Conservation (phyloP, 2,113 vertebrate species). For the Brachyhypopomus occidentalis region DNA sequence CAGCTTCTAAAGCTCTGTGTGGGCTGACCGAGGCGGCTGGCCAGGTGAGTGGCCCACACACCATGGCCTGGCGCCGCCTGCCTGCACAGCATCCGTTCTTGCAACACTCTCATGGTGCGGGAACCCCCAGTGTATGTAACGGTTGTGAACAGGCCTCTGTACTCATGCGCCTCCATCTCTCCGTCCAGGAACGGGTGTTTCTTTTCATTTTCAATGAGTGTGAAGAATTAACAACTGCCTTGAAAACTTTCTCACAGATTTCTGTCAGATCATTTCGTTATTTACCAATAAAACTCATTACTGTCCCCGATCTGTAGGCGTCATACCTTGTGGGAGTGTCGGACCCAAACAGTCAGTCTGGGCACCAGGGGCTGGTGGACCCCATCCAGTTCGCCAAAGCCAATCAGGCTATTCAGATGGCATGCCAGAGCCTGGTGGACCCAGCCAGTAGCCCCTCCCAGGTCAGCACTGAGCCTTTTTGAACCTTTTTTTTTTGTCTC, state of each 20-base stretch:
- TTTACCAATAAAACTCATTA: not conserved
- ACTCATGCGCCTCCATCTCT: no score
- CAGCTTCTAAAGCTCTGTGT: slow-evolving; percentile 95
- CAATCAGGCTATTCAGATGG: slow-evolving; percentile 98
- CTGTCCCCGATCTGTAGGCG: slow-evolving; percentile 72
- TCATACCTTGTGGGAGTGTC: slow-evolving; percentile 97
- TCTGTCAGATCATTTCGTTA: no score
- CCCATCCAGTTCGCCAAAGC: slow-evolving; percentile 96
- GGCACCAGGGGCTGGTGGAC: slow-evolving; percentile 95
- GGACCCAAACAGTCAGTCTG: slow-evolving; percentile 96
- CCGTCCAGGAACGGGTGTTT: no score
- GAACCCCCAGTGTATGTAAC: no score
- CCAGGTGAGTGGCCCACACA: slow-evolving; percentile 80
- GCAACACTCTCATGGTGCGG: no score
- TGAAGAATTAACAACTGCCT: no score
- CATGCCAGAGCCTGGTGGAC: slow-evolving; percentile 96
- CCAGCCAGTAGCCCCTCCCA: slow-evolving; percentile 94
- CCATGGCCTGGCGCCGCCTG: not conserved
- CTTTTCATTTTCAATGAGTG: no score
- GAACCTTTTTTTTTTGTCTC: not conserved
- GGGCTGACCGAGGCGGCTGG: slow-evolving; percentile 95
- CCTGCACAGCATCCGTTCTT: no score
- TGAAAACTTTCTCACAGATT: no score
- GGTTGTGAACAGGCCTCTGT: no score
- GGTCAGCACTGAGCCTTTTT: slow-evolving; percentile 75